Base-by-base conservation (phyloP, 2,113 vertebrate species). In the Phyllostomus discolor region DNA sequence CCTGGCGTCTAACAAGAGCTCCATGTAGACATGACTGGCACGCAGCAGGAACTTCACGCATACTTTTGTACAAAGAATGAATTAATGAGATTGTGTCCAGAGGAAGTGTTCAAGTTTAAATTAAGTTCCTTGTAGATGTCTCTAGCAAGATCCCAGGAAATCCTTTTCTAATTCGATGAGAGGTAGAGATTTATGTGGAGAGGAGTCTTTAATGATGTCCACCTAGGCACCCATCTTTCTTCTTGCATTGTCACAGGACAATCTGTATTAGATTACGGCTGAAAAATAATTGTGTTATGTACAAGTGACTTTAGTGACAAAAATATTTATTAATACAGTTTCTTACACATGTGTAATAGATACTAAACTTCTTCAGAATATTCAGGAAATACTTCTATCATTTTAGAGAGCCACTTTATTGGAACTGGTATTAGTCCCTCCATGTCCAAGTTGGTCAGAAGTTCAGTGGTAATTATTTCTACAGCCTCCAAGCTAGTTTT, bases 261-360 rank as follows among this genome's bases (percentile, higher is more conserved):
- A 69, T 81, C 31, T 93, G 72, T 88, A 95, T 95, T 96, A 86
- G 52, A 85, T 96, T 96, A 78, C 69, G 92, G 54, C 38, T 91
- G 28, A 80, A 96, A 88, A 95, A 38, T 46, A 81, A 78, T 72
- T 94, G 35, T 28, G 33, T 84, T 76, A 96, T 24, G 52, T n/a
- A 67, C 54, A 78, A 72, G 66, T 73, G 59, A 93, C 84, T 73
- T 94, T 80, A 79, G 57, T 59, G 52, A 70, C 62, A 35, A 87
- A 80, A 62, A 91, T 83, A 90, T 88, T 93, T 88, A 82, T 94
- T 94, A 88, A 95, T 96, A 91, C 80, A 70, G 3, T 88, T 97
- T 38, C 52, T 86, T 79, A 95, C 41, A 90, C 8, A 72, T 78
- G 86, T 81, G 26, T 64, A 91, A 78, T 69, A 67, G 52, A 90